Conservation (phyloP, 2,113 vertebrate species). For the Lampris megalopsis region DNA sequence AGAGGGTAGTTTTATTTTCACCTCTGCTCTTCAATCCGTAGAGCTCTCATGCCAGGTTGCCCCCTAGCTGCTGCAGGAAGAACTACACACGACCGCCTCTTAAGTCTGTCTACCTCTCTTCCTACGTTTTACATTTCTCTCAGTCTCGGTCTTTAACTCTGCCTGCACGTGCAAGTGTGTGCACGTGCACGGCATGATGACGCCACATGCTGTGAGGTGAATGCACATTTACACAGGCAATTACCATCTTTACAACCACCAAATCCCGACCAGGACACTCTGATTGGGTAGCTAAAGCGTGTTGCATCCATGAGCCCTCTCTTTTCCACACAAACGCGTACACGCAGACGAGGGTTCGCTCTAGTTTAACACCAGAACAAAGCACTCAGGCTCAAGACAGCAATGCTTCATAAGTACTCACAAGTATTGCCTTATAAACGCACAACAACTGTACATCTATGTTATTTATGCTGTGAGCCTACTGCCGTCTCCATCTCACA, state of each 20-base stretch:
- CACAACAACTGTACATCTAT: constrained; percentile 47
- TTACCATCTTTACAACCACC: background rate
- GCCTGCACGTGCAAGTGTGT: background rate
- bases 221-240: background rate
- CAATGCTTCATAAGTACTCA: constrained; percentile 56
- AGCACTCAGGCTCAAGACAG: constrained; percentile 40
- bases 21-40: constrained; percentile 22
- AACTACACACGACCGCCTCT: constrained; percentile 17
- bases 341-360: constrained; percentile 65
- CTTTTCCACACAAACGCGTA: constrained; percentile 36
- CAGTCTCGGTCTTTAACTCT: background rate
- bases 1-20: constrained; percentile 54
- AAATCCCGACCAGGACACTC: constrained; percentile 10
- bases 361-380: constrained; percentile 55
- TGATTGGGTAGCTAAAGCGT: no score
- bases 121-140: constrained; percentile 9
- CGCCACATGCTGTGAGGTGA: background rate
- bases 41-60: constrained; percentile 74
- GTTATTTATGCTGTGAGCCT: constrained; percentile 48
- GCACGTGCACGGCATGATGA: background rate
- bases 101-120: background rate
- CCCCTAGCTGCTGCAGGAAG: constrained; percentile 72
- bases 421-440: constrained; percentile 61
- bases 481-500: constrained; percentile 64
- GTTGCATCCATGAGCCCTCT: constrained; percentile 1